A percentile compares a stretch with the other conserved stretches of the same genome.
Evolutionary conservation across 2,113 vertebrate species (phyloP).

Genomic region (Coracopsis vasa): DNA sequence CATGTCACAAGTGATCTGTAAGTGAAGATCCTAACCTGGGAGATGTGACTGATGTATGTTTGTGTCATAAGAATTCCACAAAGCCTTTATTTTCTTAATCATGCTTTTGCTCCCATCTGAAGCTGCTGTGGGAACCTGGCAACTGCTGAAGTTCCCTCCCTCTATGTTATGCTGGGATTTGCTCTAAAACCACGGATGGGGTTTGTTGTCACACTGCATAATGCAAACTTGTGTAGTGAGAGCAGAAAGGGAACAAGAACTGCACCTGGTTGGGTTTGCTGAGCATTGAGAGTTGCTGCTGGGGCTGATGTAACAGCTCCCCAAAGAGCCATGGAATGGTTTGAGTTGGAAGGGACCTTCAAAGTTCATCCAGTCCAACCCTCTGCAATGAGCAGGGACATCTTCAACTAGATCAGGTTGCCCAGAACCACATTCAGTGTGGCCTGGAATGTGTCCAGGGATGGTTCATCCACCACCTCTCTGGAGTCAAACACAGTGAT

Average conservation of each 20-base stretch:
- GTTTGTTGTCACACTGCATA: not conserved
- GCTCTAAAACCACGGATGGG: not conserved
- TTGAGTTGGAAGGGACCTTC: not conserved
- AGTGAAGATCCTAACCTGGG: not conserved
- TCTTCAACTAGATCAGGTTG: not conserved
- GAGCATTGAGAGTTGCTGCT: not conserved
- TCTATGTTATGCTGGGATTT: not conserved
- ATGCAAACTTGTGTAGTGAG: not conserved
- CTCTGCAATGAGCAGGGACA: not conserved
- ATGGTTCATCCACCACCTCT: not conserved
- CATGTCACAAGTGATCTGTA: not conserved
- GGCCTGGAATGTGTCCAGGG: not conserved
- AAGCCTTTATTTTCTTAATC: not conserved
- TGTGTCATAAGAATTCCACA: not conserved
- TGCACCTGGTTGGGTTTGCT: not conserved
- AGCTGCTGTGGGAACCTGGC: not conserved
- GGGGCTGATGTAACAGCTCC: not conserved
- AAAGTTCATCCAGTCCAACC: not conserved
- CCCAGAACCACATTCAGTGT: not conserved
- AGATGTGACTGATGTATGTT: not conserved
- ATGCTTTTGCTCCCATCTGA: not conserved
- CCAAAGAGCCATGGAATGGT: rapidly evolving
- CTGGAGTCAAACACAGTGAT: not conserved
- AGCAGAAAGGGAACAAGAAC: not conserved
- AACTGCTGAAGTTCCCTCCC: not conserved